Conservation (phyloP, 2,113 vertebrate species). For the Rafetus swinhoei region DNA sequence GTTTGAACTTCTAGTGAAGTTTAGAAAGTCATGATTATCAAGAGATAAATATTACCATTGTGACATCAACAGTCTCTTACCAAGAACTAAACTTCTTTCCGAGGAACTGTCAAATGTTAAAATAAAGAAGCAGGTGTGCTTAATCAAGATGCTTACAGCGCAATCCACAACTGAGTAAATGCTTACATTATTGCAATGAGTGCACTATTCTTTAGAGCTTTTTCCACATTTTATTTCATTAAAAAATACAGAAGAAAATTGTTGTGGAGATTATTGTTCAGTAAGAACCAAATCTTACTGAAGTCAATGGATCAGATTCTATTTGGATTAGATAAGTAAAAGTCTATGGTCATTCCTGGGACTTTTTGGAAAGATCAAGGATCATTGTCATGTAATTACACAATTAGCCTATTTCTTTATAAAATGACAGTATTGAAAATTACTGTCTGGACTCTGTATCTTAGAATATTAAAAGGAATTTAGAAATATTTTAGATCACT, state of each 20-base stretch:
- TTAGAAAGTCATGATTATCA: not conserved
- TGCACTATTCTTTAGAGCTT: not conserved
- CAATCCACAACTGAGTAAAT: not conserved
- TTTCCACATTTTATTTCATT: not conserved
- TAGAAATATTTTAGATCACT: not conserved
- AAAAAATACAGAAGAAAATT: not conserved
- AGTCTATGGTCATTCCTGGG: not conserved
- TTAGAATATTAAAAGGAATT: not conserved
- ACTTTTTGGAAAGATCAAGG: not conserved
- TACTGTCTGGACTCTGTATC: not conserved
- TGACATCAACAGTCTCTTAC: not conserved
- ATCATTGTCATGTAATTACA: not conserved
- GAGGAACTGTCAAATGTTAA: not conserved
- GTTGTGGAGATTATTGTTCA: not conserved
- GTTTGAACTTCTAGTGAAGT: slow-evolving; percentile 14
- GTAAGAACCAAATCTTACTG: not conserved
- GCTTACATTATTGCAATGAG: not conserved
- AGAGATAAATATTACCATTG: not conserved
- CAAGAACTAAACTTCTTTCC: not conserved
- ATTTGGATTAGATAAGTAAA: not conserved
- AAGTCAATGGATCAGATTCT: not conserved
- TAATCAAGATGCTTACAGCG: not conserved
- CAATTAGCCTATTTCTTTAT: not conserved
- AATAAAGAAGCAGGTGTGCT: not conserved
- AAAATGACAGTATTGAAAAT: slow-evolving; percentile 8